These are phyloP conservation scores for Thripadectes ignobilis DNA, from an alignment of 2,797 vertebrate genomes.

Conservation along the genomic window DNA sequence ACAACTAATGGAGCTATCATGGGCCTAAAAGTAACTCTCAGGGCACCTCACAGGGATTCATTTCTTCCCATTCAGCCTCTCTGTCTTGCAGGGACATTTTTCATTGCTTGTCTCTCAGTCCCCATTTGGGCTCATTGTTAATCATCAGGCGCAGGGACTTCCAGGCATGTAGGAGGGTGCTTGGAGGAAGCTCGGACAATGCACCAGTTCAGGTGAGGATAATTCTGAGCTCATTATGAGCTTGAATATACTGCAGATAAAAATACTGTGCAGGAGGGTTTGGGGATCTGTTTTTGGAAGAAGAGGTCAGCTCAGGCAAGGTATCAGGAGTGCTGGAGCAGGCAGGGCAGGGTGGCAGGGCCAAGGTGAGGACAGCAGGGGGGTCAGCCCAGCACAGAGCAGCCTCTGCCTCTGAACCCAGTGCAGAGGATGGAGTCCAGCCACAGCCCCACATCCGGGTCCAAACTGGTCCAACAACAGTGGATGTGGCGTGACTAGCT, in stretches of 20 bases:
- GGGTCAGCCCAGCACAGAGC: not conserved
- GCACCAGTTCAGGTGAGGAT: constrained; percentile 39
- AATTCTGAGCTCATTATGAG: not conserved
- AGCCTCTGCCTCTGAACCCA: not conserved
- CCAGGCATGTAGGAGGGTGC: not conserved
- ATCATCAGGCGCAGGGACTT: not conserved
- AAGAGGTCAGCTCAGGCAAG: not conserved
- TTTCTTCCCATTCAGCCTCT: not conserved
- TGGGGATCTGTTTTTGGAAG: not conserved
- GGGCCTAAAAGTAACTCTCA: constrained; percentile 44
- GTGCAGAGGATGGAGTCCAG: not conserved
- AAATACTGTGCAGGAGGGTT: not conserved
- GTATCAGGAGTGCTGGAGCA: rapidly evolving
- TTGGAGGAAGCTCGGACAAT: constrained; percentile 21
- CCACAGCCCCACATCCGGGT: not conserved
- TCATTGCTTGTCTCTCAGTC: not conserved
- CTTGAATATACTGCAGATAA: not conserved
- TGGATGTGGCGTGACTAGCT: not conserved
- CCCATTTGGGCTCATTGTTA: not conserved
- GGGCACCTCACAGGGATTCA: constrained; percentile 12
- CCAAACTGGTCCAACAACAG: not conserved
- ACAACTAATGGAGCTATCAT: constrained; percentile 50
- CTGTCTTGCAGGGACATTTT: constrained; percentile 22
- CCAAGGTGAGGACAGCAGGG: not conserved
- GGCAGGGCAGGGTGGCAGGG: no score